Evolutionary conservation across 35 echinoderm and acorn worm genomes (phyloP).

Genomic region (Ptychodera flava): DNA sequence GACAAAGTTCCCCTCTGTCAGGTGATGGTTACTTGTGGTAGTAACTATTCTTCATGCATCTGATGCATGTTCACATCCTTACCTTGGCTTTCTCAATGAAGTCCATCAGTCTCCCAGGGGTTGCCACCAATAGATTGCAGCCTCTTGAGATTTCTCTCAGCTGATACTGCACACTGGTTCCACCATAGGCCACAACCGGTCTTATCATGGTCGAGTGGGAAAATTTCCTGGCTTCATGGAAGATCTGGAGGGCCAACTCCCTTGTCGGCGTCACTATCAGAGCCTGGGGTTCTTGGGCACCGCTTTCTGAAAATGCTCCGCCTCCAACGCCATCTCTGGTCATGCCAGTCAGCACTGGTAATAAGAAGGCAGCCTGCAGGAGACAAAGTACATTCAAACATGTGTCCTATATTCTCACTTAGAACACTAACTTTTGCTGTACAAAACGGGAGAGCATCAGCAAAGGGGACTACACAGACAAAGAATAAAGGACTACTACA

Average conservation of each 20-base stretch:
- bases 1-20: too few relatives aligned
- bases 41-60: too few relatives aligned
- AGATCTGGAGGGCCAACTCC: slow-evolving; percentile 89
- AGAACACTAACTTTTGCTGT: too few relatives aligned
- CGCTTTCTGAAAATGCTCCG: slow-evolving; percentile 39
- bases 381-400: too few relatives aligned
- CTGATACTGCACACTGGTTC: slow-evolving; percentile 78
- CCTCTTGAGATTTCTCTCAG: slow-evolving; percentile 46
- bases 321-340: slow-evolving; percentile 27
- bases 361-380: slow-evolving; percentile 79
- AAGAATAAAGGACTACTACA: too few relatives aligned
- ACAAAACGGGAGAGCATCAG: too few relatives aligned
- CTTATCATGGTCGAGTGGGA: slow-evolving; percentile 56
- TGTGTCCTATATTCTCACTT: too few relatives aligned
- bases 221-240: slow-evolving; percentile 82
- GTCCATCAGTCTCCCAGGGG: slow-evolving; percentile 78
- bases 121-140: slow-evolving; percentile 69
- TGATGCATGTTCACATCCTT: too few relatives aligned
- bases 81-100: slow-evolving; percentile 79
- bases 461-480: too few relatives aligned
- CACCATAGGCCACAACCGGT: slow-evolving; percentile 78
- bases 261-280: slow-evolving; percentile 89
- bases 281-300: slow-evolving; percentile 60
- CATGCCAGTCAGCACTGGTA: slow-evolving; percentile 80
- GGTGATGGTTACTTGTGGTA: too few relatives aligned